Evolutionary conservation across 92 coral and sea anemone genomes (phyloP), one percentile per base, ranked within the genome.

Genomic region (Palythoa heliodiscus): DNA sequence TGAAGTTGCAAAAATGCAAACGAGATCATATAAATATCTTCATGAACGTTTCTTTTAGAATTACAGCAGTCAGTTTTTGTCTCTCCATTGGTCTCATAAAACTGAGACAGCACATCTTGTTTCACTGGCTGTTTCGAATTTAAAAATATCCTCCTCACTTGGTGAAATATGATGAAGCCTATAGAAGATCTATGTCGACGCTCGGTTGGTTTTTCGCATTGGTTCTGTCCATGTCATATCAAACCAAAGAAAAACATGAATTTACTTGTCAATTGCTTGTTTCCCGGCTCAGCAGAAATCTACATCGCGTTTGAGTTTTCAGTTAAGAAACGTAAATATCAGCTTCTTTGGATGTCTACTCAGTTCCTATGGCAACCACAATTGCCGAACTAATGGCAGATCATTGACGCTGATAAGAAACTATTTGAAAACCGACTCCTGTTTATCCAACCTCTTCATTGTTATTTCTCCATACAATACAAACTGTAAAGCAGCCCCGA

Each of bases 21-120:
- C 14, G 60, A 47, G 35, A 52, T 58, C 70, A 77, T 77, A 50
- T 60, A 57, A 77, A 77, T 39, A 43, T 61, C 15, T n/a, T 53
- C 14, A 8, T 7, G 47, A 25, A 1, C 4, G 39, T 40, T 61
- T 39, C 50, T 52, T 64, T 61, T 63, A 29, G 57, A 47, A n/a
- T 63, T 5, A 19, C 35, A 67, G 12, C 39, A 16, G 39, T 66
- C 39, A 80, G 73, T 13, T 48, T 53, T 75, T 24, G n/a, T 25
- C 3, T 53, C 50, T 23, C 47, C 20, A 48, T 19, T 7, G 15
- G 74, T 60, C 73, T 66, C 84, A 66, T 80, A 66, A 47, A 80
- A 80, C 74, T 80, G 84, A 80, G 73, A 70, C 40, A 43, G n/a
- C 7, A 3, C 22, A 43, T 22, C 37, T 47, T 50, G 5, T n/a